Base-by-base conservation (phyloP, 2,888 invertebrate species). In the Lasioglossum morio region DNA sequence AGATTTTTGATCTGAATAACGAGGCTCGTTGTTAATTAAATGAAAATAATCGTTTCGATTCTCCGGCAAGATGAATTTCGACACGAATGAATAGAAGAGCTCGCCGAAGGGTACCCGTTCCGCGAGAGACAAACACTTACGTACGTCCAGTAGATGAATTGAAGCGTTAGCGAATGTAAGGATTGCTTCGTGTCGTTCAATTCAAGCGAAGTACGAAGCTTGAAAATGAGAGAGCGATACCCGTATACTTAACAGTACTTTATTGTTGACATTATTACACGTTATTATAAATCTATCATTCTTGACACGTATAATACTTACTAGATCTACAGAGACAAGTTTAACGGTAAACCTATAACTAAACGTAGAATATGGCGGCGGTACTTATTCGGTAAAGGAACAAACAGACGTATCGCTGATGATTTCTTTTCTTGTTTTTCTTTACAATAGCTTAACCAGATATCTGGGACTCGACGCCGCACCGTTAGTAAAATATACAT, bases 201-300 rank as follows among this genome's bases (percentile, higher is more conserved):
- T 66, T 23, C 19, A 1, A 66, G 12, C 5, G 7, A 70, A 70
- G 23, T 40, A 5, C 70, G n/a, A 30, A 30, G 30, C 63, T 63
- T 70, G n/a, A 14, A 78, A 63, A 37, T 70, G 37, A 48, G 10
- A 34, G 53, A 34, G 2, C 74, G 46, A 46, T 30, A 34, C 34
- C 14, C 34, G 53, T 87, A 84, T 93, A 92, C 88, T 92, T 90
- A 94, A 93, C 92, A 91, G 92, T 94, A 92, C 92, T 94, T 94
- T 94, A 94, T 94, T 94, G 91, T 92, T 87, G 83, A 89, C 87
- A 87, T 90, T 82, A 88, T 92, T 92, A 93, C 92, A 91, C 87
- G 84, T 91, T 93, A 88, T 93, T 93, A 94, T 94, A 94, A 94
- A 94, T 94, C 93, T 94, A 94, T 93, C 91, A 86, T 92, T 92